Evolutionary conservation across 1,140 invertebrate genomes (phyloP), one percentile per base, ranked within the genome.

Genomic region (Fopius arisanus): DNA sequence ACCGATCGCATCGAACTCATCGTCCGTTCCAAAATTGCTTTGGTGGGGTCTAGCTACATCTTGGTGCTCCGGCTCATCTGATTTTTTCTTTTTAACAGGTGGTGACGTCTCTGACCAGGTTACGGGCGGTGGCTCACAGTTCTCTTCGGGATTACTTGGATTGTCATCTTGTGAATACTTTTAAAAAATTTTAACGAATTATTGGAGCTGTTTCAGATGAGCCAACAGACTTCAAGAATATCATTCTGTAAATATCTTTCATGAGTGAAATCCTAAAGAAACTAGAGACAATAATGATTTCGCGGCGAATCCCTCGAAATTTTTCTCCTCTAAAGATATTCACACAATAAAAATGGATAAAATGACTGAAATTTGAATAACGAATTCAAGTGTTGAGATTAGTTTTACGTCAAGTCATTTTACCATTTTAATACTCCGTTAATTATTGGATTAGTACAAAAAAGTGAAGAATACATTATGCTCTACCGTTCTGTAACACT

Each of bases 1-100:
- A 28, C 87, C 87, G 73, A 88, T 85, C 1, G 87, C 87, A 72
- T 88, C 87, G 72, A 84, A 88, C 31, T 88, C 87, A 66, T 88
- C 87, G 73, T 86, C 85, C 28, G 84, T 76, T 33, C 79, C 70
- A 43, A 80, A 79, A 0, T 83, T 80, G 78, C 82, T 85, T 12
- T 86, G 84, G 0, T 79, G 67, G 26, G 81, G 63, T 79, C 82
- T 86, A 29, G 82, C 77, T 0, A 82, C 51, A 67, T 85, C 81
- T 10, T 78, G 75, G 21, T 78, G 76, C 72, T 87, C 85, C 3
- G 77, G 28, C 5, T 87, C 85, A 6, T 86, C 85, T 14, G 68
- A 74, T 72, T 76, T 85, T 70, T 78, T 79, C 76, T 81, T 83
- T n/a, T 77, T 79, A 63, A 73, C 65, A 41, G 82, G 12, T 69